Evolutionary conservation across 2,888 invertebrate genomes (phyloP), one percentile per base, ranked within the genome.

Genomic region (Scrobipalpa costella): DNA sequence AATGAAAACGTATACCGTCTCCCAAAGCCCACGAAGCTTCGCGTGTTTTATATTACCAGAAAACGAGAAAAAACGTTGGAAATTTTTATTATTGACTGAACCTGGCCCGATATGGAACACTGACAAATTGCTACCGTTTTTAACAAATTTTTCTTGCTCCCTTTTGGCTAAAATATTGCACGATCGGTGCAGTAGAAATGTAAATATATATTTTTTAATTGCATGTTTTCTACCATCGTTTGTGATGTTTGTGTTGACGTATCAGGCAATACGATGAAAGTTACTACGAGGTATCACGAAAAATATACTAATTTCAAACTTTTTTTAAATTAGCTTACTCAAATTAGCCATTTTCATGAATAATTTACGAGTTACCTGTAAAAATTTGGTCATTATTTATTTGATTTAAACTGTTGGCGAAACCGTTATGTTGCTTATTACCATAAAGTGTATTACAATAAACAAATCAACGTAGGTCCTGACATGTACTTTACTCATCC

Each of bases 41-140:
- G 90, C 90, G 90, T 90, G 90, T 80, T 80, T 79, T 79, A 83
- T 83, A 83, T 83, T 81, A 76, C 82, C 84, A 76, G 77, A 84
- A 86, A 87, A 85, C 76, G 80, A 83, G 79, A 87, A 88, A 89
- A 86, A 52, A 86, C 76, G 75, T 69, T 69, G 72, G 76, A 80
- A 79, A 75, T 81, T 87, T 86, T 85, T 86, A 85, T 83, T 89
- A 90, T 89, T 84, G 88, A 86, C 85, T 88, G 80, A 85, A 77
- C 80, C 78, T 76, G 77, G 77, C 78, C 81, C 83, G 84, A 86
- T 88, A 82, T 78, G 80, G 81, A 79, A 82, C 81, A 79, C 86
- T 89, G 89, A 89, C 85, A 90, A 90, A 89, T 88, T 82, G 86
- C 86, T 83, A 81, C 76, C 75, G 84, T 81, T 86, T 84, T 85